Evolutionary conservation across 2,888 invertebrate species (phyloP), one percentile per base, ranked within the genome.

Genomic region (Volucella inanis): DNA sequence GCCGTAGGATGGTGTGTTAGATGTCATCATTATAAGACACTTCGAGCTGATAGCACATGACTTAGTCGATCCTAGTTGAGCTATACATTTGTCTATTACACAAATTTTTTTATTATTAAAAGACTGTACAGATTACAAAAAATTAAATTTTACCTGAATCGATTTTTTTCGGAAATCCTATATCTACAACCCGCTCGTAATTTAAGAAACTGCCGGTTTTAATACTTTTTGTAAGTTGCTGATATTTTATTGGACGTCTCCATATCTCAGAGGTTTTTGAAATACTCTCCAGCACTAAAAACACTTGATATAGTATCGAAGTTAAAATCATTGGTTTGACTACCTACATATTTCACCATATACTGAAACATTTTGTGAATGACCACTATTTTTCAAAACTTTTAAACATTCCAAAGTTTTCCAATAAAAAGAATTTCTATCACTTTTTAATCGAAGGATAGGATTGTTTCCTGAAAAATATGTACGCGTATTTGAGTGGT

Each of bases 11-110:
- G 90, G 88, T 38, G 87, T 72, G 71, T 88, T 87, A 9, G 88
- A 89, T 3, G 87, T 88, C 84, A 91, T 87, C 11, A 91, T 72
- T 15, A 88, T 79, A 11, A 90, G 59, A 49, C 91, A 91, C 1
- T 80, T 65, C 3, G 65, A 55, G 22, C 88, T 88, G 0, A 90
- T 75, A 22, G 88, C 81, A 61, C 91, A 91, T 0, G 80, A 61
- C 14, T 67, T 76, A 0, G 80, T 80, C 10, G 75, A 41, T 14
- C 75, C 75, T 39, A 84, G n/a, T 54, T 84, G 84, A 10, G 80
- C 70, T 15, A 84, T 70, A 49, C 84, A 84, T n/a, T 12, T 65
- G 50, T 84, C 84, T 84, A 49, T 18, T 67, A 80, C 0, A 38
- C 45, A 15, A 14, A 31, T n/a, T 9, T 8, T 8, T 39, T 8